Evolutionary conservation across 2,113 vertebrate genomes (phyloP), one percentile per base, ranked within the genome.

Genomic region (Promerops cafer): DNA sequence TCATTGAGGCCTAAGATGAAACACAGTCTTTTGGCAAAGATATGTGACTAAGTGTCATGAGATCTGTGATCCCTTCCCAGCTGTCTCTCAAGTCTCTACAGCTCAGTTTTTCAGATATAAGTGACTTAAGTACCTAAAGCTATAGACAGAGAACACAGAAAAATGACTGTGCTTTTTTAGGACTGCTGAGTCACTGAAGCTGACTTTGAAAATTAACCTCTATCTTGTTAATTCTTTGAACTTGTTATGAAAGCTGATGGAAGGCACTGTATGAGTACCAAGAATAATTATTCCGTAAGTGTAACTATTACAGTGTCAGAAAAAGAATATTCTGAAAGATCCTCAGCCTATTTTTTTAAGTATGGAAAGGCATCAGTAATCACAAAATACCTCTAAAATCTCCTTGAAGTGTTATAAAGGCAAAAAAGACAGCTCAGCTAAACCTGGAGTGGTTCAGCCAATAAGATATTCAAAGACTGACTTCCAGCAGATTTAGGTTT

Each of bases 351-450:
- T 53, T 11, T 74, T 66, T 6, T 3, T 3, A 54, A 91, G 59
- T 59, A 40, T 37, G 17, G 47, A 86, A 93, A 93, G 78, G 18
- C 69, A 92, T 77, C 39, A 56, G 45, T 60, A 89, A 91, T 91
- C 63, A 84, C 63, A 81, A 81, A 94, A 94, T 86, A 60, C 89
- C 69, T 94, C 77, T 63, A 65, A 94, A 91, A 85, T 91, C 93
- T 87, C 90, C 88, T 90, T 92, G 64, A 96, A 86, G n/a, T 94
- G 68, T 78, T 93, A 47, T 7, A 94, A 89, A 92, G 50, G 27
- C 21, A 47, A 28, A 79, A 87, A 91, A 96, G 77, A 74, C 66
- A 89, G 54, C 49, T 94, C 85, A 88, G 86, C 68, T 95, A 94
- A 94, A 96, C 45, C 40, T 83, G n/a, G 61, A 85, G 71, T 40